Percentiles rank a stretch among this genome's conserved stretches.
Evolutionary conservation across 2,888 invertebrate genomes (phyloP).

Genomic region (Drosophila lacicola): DNA sequence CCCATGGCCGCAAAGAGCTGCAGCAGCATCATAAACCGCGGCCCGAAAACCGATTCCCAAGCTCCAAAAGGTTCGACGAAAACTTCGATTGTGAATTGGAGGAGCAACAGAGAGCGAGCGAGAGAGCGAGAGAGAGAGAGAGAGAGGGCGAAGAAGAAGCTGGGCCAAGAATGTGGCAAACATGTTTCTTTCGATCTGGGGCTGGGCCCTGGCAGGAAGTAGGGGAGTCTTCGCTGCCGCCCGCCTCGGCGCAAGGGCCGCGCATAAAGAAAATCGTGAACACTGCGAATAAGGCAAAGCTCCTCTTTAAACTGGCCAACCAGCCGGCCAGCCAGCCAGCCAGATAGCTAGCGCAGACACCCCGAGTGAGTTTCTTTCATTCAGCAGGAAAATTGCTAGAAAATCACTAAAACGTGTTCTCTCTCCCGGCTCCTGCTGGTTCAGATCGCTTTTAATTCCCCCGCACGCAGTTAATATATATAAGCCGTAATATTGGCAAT

Average conservation of each 20-base stretch:
- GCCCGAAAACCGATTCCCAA: conserved; percentile 80
- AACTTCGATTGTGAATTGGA: conserved; percentile 72
- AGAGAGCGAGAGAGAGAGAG: conserved; percentile 10
- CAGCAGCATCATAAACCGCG: conserved; percentile 51
- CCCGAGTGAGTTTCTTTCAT: conserved; percentile 41
- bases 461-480: conserved; percentile 75
- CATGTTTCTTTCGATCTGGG: conserved; percentile 66
- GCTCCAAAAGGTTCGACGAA: conserved; percentile 78
- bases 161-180: conserved; percentile 79
- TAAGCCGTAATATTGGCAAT: conserved; percentile 80
- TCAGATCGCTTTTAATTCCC: conserved; percentile 62
- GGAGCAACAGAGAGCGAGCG: conserved; percentile 9
- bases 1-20: conserved; percentile 73
- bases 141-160: conserved; percentile 30
- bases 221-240: conserved; percentile 67
- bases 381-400: conserved; percentile 78
- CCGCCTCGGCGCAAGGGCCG: conserved; percentile 47
- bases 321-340: conserved; percentile 14
- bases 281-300: conserved; percentile 62
- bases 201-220: conserved; percentile 68
- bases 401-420: conserved; percentile 83
- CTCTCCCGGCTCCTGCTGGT: conserved; percentile 30
- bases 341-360: conserved; percentile 1
- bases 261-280: conserved; percentile 61
- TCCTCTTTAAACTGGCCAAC: conserved; percentile 64